Percentiles rank a stretch among this genome's conserved stretches.
phyloP scores from a whole-genome alignment of 2,113 vertebrate genomes.

The Larimichthys crocea region DNA sequence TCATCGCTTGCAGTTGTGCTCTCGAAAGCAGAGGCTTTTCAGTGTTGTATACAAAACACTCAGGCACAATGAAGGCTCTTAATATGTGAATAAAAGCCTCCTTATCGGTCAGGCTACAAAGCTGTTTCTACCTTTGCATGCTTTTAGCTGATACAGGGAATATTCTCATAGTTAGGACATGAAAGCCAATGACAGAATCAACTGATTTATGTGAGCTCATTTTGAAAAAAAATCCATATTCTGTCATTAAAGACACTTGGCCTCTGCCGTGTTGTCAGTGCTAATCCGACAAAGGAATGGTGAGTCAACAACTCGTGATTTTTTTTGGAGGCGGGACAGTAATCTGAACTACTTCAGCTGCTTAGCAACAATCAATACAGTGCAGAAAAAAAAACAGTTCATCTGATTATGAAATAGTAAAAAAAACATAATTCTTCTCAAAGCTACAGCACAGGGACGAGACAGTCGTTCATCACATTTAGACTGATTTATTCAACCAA shows the following conservation, averaged over 20 bases:
- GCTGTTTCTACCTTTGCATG: not conserved
- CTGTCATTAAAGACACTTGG: constrained; percentile 68
- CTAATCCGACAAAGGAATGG: constrained; percentile 61
- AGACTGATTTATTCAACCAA: constrained; percentile 39
- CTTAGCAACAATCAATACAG: constrained; percentile 44
- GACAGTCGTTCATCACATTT: not conserved
- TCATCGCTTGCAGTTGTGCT: not conserved
- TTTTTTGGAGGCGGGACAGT: constrained; percentile 8
- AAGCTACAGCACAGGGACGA: not conserved
- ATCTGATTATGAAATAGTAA: constrained; percentile 7
- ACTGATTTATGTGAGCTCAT: constrained; percentile 71
- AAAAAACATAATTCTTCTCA: constrained; percentile 18
- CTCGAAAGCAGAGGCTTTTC: not conserved
- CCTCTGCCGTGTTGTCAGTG: constrained; percentile 55
- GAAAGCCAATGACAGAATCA: constrained; percentile 56
- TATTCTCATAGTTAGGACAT: constrained; percentile 44
- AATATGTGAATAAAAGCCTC: constrained; percentile 28
- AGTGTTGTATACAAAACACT: constrained; percentile 6
- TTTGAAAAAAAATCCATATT: constrained; percentile 76
- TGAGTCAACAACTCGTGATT: constrained; percentile 54
- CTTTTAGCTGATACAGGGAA: constrained; percentile 49
- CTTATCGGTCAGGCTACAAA: constrained; percentile 11
- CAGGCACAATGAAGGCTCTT: constrained; percentile 6
- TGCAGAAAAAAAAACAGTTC: not conserved
- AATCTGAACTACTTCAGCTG: constrained; percentile 25